Base-by-base conservation (phyloP, 92 coral and sea anemone species). In the Montipora capitata region DNA sequence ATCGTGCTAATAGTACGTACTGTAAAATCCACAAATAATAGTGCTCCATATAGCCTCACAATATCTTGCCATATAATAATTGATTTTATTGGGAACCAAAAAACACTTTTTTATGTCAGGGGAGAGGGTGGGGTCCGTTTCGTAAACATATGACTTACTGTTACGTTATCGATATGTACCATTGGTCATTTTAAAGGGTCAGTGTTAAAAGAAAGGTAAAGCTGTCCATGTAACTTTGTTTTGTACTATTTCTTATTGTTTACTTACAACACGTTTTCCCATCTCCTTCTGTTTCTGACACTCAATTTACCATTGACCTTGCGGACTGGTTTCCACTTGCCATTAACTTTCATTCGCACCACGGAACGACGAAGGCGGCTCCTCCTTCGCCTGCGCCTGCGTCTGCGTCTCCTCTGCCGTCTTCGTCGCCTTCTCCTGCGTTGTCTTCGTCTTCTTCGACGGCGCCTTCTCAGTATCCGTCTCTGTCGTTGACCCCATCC, bases 401-500 rank as follows among this genome's bases (percentile, higher is more conserved):
- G 68, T 16, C 17, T 76, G 42, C 77, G 78, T 27, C 57, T 40
- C 44, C 90, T 69, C 38, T 86, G 83, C 56, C 80, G 49, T 42
- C 69, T 68, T 66, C 80, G 74, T 44, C 79, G 51, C 64, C 79
- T 52, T 48, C 68, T 74, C 56, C 75, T 61, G 27, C 76, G 80
- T 16, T 59, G 80, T 14, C 76, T 51, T 18, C 88, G 68, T 12
- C 76, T 41, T 77, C 72, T 72, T 63, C 66, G 41, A 59, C 87
- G 78, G 61, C 72, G 79, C 63, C 73, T 83, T 27, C 35, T 27
- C 40, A 52, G 6, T 39, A 72, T 43, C 18, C 80, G 80, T 41
- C 81, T 72, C 43, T 43, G 59, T 44, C 63, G 63, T 83, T 45
- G 51, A 75, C 75, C 74, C 40, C 83, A 81, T 45, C 83, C 87